Conservation (phyloP, 2,888 invertebrate genomes). For the Patella pellucida region DNA sequence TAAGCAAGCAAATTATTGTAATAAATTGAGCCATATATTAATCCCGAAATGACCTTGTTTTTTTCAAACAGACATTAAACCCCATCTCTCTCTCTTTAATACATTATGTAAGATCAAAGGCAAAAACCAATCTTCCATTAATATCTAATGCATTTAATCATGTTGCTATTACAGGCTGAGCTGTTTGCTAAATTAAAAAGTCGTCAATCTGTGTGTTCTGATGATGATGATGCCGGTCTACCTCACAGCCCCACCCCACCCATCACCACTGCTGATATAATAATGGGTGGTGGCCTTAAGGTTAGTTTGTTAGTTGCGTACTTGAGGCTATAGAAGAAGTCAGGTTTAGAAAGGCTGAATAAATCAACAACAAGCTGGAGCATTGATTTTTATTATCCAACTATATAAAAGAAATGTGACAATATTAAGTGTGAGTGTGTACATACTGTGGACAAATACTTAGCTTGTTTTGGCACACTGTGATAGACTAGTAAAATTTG, state of each 20-base stretch:
- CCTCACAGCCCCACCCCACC: conserved; percentile 41
- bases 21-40: too few species aligned
- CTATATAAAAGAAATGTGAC: conserved; percentile 8
- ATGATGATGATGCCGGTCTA: conserved; percentile 52
- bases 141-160: neutral
- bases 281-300: conserved; percentile 41
- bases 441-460: neutral
- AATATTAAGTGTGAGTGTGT: neutral
- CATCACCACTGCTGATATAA: conserved; percentile 39
- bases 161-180: conserved; percentile 48
- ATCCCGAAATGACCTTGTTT: too few species aligned
- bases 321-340: too few species aligned
- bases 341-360: too few species aligned
- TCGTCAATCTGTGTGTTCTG: conserved; percentile 49
- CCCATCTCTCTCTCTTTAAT: neutral
- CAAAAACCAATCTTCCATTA: neutral
- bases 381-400: neutral
- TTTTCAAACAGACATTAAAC: too few species aligned
- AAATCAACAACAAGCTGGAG: conserved; percentile 21
- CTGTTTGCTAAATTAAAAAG: conserved; percentile 54
- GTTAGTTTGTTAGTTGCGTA: conserved; percentile 21
- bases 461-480: too few species aligned
- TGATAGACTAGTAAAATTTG: too few species aligned
- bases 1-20: too few species aligned
- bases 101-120: neutral